A percentile compares a stretch with the other conserved stretches of the same genome.
Evolutionary conservation across 2,113 vertebrate genomes (phyloP).

Genomic region (Neodon shergylaensis): DNA sequence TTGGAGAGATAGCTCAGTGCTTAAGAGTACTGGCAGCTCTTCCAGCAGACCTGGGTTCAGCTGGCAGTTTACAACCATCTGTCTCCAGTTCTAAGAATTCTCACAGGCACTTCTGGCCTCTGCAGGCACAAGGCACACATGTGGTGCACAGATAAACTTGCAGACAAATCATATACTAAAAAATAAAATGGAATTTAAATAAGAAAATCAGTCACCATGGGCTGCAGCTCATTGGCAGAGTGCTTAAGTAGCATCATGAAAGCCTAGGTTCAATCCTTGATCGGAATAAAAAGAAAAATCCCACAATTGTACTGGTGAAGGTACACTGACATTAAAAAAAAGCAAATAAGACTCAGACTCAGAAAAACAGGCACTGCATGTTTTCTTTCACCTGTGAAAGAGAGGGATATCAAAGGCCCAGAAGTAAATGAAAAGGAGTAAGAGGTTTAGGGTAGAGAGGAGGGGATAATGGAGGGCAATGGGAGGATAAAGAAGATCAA

Average conservation of each 20-base stretch:
- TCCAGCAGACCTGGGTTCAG: background rate
- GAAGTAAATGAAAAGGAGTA: background rate
- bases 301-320: background rate
- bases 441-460: background rate
- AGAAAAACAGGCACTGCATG: background rate
- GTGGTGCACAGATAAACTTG: background rate
- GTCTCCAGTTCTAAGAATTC: background rate
- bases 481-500: background rate
- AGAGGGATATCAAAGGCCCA: background rate
- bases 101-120: background rate
- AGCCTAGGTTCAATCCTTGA: background rate
- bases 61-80: background rate
- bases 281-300: background rate
- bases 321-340: background rate
- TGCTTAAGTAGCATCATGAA: background rate
- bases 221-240: background rate
- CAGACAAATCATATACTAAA: background rate
- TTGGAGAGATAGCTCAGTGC: background rate
- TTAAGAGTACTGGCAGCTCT: background rate
- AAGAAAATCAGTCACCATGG: too few species aligned
- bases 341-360: background rate
- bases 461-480: background rate
- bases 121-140: background rate
- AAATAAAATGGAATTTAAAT: background rate
- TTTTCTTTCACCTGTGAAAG: background rate